These are phyloP conservation scores for Penaeus indicus DNA, from an alignment of 1,140 invertebrate species.

Conservation along the genomic window DNA sequence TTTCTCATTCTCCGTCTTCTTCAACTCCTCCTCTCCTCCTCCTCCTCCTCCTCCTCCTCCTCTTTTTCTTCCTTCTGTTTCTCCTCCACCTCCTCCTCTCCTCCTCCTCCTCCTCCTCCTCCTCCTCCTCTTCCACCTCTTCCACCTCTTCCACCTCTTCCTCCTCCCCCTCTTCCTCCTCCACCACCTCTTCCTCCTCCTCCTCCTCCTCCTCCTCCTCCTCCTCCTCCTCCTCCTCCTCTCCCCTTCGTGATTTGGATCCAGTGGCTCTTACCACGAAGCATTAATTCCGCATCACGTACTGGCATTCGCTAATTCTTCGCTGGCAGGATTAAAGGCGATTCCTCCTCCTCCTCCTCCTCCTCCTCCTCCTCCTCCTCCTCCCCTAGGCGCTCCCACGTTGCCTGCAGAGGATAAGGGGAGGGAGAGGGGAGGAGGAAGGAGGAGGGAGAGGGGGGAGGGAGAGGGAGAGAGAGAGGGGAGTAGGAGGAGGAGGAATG, in stretches of 20 bases:
- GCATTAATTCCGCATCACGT: too few relatives aligned
- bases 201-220: not conserved
- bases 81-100: not conserved
- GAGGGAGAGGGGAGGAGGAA: not conserved
- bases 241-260: too few relatives aligned
- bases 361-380: too few relatives aligned
- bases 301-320: too few relatives aligned
- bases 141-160: not conserved
- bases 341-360: too few relatives aligned
- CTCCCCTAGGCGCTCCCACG: conserved; percentile 31
- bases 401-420: not conserved
- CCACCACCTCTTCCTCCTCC: not conserved
- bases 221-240: not conserved
- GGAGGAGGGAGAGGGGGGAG: too few relatives aligned
- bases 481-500: too few relatives aligned
- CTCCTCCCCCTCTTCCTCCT: not conserved
- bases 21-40: not conserved
- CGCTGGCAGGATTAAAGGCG: too few relatives aligned
- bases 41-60: not conserved
- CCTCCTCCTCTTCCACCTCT: not conserved
- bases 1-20: not conserved
- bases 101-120: not conserved
- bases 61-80: not conserved
- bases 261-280: not conserved
- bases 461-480: too few relatives aligned